A percentile compares a stretch with the other conserved stretches of the same genome.
Evolutionary conservation across 2,113 vertebrate genomes (phyloP).

Genomic region (Zonotrichia leucophrys): DNA sequence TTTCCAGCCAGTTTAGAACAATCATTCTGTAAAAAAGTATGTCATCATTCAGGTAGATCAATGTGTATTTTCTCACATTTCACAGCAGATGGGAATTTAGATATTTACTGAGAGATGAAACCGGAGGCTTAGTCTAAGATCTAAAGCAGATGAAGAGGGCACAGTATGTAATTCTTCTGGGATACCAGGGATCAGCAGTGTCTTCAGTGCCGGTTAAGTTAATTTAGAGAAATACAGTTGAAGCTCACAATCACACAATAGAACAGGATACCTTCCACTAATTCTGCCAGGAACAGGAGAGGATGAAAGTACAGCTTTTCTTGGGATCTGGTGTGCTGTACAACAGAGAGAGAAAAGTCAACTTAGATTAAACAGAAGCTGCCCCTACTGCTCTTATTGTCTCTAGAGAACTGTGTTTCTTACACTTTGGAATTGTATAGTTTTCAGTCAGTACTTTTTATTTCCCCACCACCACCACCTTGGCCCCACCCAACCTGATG

Average conservation of each 20-base stretch:
- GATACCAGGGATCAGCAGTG: background rate
- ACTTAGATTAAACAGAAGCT: background rate
- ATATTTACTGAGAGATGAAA: background rate
- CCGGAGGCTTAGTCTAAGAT: background rate
- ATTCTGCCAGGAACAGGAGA: background rate
- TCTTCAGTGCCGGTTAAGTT: background rate
- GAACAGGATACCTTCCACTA: background rate
- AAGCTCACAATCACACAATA: background rate
- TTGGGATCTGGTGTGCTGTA: background rate
- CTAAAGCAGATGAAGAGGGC: background rate
- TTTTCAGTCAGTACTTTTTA: background rate
- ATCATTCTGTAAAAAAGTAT: background rate
- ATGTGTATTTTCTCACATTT: background rate
- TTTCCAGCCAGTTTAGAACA: background rate
- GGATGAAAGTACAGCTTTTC: background rate
- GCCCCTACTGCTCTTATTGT: background rate
- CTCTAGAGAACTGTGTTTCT: background rate
- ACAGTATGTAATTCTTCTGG: background rate
- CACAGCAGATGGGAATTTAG: background rate
- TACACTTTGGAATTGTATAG: background rate
- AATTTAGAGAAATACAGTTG: background rate
- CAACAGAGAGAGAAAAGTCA: background rate
- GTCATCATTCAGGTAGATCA: background rate
- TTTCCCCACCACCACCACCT: too few species aligned
- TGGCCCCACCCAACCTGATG: rapidly evolving